These are phyloP conservation scores for Atherinomorus stipes DNA, from an alignment of 2,113 vertebrate species.

Conservation along the genomic window DNA sequence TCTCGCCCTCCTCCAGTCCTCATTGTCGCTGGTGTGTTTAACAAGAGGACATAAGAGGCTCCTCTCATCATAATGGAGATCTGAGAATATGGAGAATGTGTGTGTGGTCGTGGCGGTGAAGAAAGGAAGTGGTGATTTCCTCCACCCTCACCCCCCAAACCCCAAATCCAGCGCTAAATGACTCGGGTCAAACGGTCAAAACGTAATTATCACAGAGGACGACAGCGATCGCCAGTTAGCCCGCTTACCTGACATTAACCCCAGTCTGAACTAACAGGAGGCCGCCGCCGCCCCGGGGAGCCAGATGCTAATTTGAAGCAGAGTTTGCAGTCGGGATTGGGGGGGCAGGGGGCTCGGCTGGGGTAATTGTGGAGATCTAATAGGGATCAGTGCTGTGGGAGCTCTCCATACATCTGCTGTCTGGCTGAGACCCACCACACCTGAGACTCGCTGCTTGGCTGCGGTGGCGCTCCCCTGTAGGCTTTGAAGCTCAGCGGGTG, in stretches of 20 bases:
- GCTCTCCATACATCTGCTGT: slow-evolving; percentile 75
- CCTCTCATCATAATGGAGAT: slow-evolving; percentile 72
- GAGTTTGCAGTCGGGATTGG: slow-evolving; percentile 52
- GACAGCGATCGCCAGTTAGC: slow-evolving; percentile 63
- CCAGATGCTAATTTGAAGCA: slow-evolving; percentile 79
- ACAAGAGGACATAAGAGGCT: slow-evolving; percentile 72
- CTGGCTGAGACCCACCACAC: slow-evolving; percentile 73
- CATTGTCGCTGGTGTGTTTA: slow-evolving; percentile 67
- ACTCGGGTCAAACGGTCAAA: slow-evolving; percentile 80
- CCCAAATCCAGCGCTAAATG: slow-evolving; percentile 63
- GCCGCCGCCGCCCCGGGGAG: slow-evolving; percentile 59
- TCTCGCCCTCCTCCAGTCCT: slow-evolving; percentile 11
- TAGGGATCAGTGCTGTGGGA: slow-evolving; percentile 78
- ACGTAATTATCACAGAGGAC: slow-evolving; percentile 76
- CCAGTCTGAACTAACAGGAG: slow-evolving; percentile 72
- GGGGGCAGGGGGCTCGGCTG: slow-evolving; percentile 2
- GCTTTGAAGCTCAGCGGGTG: slow-evolving; percentile 59
- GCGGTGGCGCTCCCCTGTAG: slow-evolving; percentile 54
- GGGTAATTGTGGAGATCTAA: slow-evolving; percentile 77
- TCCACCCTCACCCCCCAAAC: background rate
- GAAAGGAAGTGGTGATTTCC: slow-evolving; percentile 68
- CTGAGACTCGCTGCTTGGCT: slow-evolving; percentile 73
- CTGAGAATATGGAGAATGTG: slow-evolving; percentile 51
- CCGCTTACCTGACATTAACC: slow-evolving; percentile 83
- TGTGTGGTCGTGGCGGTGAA: slow-evolving; percentile 42